These are phyloP conservation scores for Pterostichus niger DNA, from an alignment of 2,888 invertebrate genomes.

Conservation along the genomic window DNA sequence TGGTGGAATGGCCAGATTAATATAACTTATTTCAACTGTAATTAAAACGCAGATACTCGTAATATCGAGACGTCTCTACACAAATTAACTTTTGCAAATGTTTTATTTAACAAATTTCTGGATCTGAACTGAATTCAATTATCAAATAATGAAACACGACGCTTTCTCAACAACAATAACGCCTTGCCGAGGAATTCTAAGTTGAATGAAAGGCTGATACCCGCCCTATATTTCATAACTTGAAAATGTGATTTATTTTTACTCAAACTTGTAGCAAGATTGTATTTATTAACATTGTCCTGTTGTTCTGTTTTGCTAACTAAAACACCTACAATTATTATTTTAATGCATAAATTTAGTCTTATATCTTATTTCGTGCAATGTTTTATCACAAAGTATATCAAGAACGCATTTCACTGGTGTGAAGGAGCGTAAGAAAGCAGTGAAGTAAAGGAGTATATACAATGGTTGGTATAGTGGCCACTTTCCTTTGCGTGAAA, in stretches of 20 bases:
- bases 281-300: too few species aligned
- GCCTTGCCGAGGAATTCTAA: neutral
- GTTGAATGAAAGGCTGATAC: neutral
- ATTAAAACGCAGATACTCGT: conserved; percentile 37
- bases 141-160: conserved; percentile 42
- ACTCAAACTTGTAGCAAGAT: too few species aligned
- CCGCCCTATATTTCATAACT: neutral
- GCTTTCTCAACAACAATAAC: neutral
- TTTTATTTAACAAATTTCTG: conserved; percentile 32
- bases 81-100: conserved; percentile 40
- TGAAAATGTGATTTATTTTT: neutral
- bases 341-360: too few species aligned
- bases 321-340: too few species aligned
- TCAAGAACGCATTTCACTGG: too few species aligned
- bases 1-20: neutral
- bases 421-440: neutral
- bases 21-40: conserved; percentile 45
- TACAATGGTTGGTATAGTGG: neutral
- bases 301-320: too few species aligned
- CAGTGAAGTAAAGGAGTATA: neutral
- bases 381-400: too few species aligned
- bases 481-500: conserved; percentile 4
- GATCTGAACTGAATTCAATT: conserved; percentile 27
- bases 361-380: too few species aligned
- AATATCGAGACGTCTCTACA: neutral